Evolutionary conservation across 2,888 invertebrate species (phyloP).

Genomic region (Andrena fulva): DNA sequence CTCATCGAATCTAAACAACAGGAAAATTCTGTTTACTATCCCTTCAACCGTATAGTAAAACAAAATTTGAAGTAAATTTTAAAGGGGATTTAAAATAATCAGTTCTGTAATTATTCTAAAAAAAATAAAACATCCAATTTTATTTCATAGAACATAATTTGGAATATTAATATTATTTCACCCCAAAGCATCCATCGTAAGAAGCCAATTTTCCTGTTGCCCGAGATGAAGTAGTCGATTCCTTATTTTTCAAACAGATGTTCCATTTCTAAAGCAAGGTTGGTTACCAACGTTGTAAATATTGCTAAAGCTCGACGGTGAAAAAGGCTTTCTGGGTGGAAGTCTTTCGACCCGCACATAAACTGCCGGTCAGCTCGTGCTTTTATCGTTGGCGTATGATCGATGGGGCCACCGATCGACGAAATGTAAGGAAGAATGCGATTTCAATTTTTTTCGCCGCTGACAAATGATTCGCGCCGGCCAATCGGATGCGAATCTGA

Average conservation of each 20-base stretch:
- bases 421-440: constrained; percentile 70
- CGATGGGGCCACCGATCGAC: constrained; percentile 66
- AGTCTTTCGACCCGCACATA: constrained; percentile 54
- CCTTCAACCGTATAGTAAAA: not conserved
- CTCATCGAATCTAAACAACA: not conserved
- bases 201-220: no score
- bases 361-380: constrained; percentile 61
- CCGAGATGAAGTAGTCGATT: no score
- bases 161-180: no score
- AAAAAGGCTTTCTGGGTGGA: constrained; percentile 33
- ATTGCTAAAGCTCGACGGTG: not conserved
- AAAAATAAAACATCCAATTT: not conserved
- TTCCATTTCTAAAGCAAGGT: not conserved
- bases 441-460: constrained; percentile 63
- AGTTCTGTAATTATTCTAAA: not conserved
- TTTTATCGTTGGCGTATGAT: constrained; percentile 66
- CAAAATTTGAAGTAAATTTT: not conserved
- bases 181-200: no score
- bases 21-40: not conserved
- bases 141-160: not conserved
- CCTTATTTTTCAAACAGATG: no score
- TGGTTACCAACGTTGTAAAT: not conserved
- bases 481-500: constrained; percentile 64
- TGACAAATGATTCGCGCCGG: constrained; percentile 71
- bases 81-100: not conserved